Evolutionary conservation across 2,797 vertebrate genomes (phyloP), one percentile per base, ranked within the genome.

Genomic region (Carduelis carduelis): DNA sequence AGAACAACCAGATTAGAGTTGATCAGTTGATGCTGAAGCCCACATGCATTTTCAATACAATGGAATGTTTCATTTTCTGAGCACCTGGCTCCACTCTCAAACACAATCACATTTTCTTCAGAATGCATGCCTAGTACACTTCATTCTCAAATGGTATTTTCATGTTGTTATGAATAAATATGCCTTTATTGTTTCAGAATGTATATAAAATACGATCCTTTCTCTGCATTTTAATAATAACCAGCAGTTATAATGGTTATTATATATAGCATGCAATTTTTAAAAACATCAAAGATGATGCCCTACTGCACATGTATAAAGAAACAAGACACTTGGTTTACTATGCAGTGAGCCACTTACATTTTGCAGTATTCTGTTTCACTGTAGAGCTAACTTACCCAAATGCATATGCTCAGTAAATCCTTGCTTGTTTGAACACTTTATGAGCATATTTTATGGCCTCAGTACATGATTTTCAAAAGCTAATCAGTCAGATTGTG

Each of bases 401-500:
- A 89, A 84, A 95, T 43, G 35, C 34, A 75, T 39, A 56, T 19
- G 37, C 44, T 79, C 24, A 84, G 86, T 92, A 97, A 96, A 84
- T 57, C 41, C 53, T 87, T 77, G 32, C 88, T 77, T 87, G 93
- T 61, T 46, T 83, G 49, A 95, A 90, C 57, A 60, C 37, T 94
- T 90, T 85, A 87, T 77, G 46, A 92, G 68, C 8, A 1, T 66
- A 90, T 94, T 90, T 95, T 93, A 95, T 44, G 39, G 68, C 60
- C 53, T 95, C 61, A 77, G 60, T 77, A 91, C 66, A 93, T 0
- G 15, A 80, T 85, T 93, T 94, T 85, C 90, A 93, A 96, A 93
- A 96, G 71, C 89, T 96, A 80, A 94, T 96, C 95, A 93, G 81
- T 87, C 27, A 35, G 72, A 92, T 69, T 93, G 89, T 94, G 92